These are phyloP conservation scores for Cephus spinipes DNA, from an alignment of 2,888 invertebrate species.

Conservation along the genomic window DNA sequence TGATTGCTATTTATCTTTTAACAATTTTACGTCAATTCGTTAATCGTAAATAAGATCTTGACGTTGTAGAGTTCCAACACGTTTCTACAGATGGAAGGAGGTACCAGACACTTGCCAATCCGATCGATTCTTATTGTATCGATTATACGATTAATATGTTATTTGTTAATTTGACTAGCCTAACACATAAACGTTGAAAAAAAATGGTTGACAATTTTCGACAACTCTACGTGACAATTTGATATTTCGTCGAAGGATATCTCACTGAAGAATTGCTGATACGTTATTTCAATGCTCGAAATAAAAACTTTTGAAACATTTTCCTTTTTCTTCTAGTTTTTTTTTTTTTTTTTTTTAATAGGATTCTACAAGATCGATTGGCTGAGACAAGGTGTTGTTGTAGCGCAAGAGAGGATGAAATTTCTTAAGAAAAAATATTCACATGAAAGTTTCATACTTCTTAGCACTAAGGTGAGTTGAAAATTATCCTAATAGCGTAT, in stretches of 20 bases:
- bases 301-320: background rate
- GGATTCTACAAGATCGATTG: background rate
- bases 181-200: slow-evolving; percentile 55
- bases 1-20: background rate
- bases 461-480: background rate
- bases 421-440: background rate
- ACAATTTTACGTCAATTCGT: background rate
- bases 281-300: slow-evolving; percentile 17
- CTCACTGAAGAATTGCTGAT: slow-evolving; percentile 4
- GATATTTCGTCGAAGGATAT: slow-evolving; percentile 11
- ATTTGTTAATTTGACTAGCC: slow-evolving; percentile 36
- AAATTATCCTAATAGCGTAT: background rate
- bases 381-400: background rate
- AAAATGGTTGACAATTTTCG: slow-evolving; percentile 55
- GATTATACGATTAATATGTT: background rate
- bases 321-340: slow-evolving; percentile 18
- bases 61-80: background rate
- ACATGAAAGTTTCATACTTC: background rate
- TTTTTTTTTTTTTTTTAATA: background rate
- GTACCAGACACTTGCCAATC: background rate
- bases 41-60: background rate
- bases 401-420: background rate
- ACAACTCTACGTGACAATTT: slow-evolving; percentile 17
- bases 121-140: background rate
- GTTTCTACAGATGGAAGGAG: background rate